Evolutionary conservation across 2,888 invertebrate species (phyloP), one percentile per base, ranked within the genome.

Genomic region (Pelosia muscerda): DNA sequence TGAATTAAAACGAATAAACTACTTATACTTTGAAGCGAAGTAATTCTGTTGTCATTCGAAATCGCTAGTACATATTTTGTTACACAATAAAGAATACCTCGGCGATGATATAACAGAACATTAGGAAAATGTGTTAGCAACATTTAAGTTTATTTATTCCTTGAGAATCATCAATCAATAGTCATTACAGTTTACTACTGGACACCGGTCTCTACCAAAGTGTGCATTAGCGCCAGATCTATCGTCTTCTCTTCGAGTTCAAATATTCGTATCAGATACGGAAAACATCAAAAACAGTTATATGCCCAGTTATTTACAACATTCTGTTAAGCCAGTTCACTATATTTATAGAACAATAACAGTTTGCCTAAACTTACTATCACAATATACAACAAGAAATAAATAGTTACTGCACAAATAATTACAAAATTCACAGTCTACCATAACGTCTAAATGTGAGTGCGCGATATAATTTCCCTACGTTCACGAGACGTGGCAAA

Each of bases 401-500:
- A 22, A 54, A 22, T 22, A 54, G 10, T 11, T 54, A 11, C 10
- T 23, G 2, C 11, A 54, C 23, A 22, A 23, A 13, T 54, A 55
- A 6, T 5, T 55, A 6, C 6, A 25, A 28, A 15, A 28, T 58
- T 58, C 28, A 31, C n/a, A 53, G 5, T 59, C n/a, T 19, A 31
- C 54, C 13, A 31, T 10, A 42, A 22, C n/a, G 5, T 34, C 11
- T 38, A n/a, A 15, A 53, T 34, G 38, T 67, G 62, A 42, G 26
- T 49, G 56, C 34, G 63, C 10, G 19, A 62, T 64, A 69, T 63
- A 59, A 74, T 71, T 70, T 55, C 57, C 19, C 38, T 28, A 60
- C 23, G 57, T 56, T 60, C 42, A 49, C 60, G 59, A 76, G 56
- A 71, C 64, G 71, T 60, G 71, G 59, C 71, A 74, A 73, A 81